These are phyloP conservation scores for Brenthis ino DNA, from an alignment of 2,888 invertebrate genomes.

Conservation along the genomic window DNA sequence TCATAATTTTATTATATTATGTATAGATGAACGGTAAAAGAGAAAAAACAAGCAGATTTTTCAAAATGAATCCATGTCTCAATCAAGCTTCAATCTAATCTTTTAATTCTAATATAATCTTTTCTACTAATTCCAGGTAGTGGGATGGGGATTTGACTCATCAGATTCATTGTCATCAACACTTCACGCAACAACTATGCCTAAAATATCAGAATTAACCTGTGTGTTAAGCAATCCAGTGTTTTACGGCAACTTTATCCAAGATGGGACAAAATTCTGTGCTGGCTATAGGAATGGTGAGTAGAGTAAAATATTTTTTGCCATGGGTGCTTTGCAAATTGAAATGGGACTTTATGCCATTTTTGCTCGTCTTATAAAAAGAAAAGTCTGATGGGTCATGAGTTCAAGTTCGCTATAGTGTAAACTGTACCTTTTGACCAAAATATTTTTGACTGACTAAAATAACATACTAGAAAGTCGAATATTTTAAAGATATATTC, in stretches of 20 bases:
- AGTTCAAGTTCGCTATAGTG: too few species aligned
- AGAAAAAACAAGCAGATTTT: not conserved
- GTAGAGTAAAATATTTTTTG: not conserved
- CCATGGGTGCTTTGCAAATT: too few species aligned
- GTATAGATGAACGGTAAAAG: too few species aligned
- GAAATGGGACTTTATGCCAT: too few species aligned
- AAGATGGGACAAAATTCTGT: conserved; percentile 21
- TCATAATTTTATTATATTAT: too few species aligned
- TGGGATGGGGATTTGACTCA: conserved; percentile 25
- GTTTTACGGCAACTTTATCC: conserved; percentile 21
- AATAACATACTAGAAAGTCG: too few species aligned
- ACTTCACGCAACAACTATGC: conserved; percentile 21
- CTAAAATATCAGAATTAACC: conserved; percentile 12
- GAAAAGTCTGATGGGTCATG: too few species aligned
- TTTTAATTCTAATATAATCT: not conserved
- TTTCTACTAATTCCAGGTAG: conserved; percentile 10
- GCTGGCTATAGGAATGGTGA: conserved; percentile 27
- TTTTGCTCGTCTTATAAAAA: too few species aligned
- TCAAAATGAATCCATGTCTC: not conserved
- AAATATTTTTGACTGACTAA: too few species aligned
- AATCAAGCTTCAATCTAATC: not conserved
- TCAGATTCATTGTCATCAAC: conserved; percentile 18
- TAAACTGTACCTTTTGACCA: too few species aligned
- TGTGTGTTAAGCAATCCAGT: conserved; percentile 14
- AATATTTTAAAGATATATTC: too few species aligned